Evolutionary conservation across 2,797 vertebrate genomes (phyloP).

Genomic region (Miichthys miiuy): DNA sequence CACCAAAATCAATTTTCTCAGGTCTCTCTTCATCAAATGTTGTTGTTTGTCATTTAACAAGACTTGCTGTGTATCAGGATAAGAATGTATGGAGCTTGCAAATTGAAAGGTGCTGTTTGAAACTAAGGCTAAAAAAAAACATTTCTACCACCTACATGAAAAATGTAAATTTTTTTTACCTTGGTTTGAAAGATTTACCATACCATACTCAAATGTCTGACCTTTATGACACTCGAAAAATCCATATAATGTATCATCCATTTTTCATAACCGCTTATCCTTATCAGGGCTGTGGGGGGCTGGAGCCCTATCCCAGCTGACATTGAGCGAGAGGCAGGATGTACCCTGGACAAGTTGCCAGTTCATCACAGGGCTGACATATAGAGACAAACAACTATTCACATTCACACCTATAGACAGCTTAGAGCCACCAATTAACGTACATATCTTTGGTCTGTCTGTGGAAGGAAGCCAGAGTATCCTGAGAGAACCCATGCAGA

Average conservation of each 20-base stretch:
- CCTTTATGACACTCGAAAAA: not conserved
- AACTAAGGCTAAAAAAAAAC: not conserved
- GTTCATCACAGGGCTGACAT: no score
- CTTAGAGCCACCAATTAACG: no score
- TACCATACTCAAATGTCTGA: not conserved
- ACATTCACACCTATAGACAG: no score
- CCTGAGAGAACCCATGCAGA: no score
- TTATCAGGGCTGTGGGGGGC: no score
- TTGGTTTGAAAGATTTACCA: not conserved
- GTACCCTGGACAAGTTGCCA: no score
- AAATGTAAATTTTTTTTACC: not conserved
- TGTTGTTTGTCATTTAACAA: constrained; percentile 54
- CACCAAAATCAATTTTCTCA: constrained; percentile 64
- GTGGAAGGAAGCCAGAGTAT: no score
- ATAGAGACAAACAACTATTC: no score
- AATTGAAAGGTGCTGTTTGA: constrained; percentile 25
- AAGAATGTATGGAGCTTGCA: constrained; percentile 14
- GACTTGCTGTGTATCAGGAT: constrained; percentile 25
- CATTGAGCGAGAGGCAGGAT: no score
- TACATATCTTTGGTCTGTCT: no score
- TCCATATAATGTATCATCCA: not conserved
- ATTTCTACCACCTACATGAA: not conserved
- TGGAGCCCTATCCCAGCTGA: no score
- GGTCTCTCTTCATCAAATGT: constrained; percentile 61
- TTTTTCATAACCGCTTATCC: no score